Conservation (phyloP, 1,140 invertebrate genomes). For the Cotesia typhae region DNA sequence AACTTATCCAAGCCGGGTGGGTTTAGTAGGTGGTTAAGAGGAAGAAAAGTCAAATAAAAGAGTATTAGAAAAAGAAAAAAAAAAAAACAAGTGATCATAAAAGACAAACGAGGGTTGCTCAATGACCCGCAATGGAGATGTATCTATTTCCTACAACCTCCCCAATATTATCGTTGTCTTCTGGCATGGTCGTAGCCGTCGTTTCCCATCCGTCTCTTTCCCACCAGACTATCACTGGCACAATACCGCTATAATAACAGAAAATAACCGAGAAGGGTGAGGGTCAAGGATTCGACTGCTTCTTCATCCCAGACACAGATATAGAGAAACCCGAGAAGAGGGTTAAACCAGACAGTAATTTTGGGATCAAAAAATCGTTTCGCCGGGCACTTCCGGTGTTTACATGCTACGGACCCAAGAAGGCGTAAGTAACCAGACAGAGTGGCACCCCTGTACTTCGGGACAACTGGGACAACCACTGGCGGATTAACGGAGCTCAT, state of each 20-base stretch:
- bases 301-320: too few species aligned
- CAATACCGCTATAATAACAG: not conserved
- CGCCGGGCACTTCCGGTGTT: conserved; percentile 40
- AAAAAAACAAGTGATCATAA: conserved; percentile 11
- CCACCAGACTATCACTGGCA: not conserved
- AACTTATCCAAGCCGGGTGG: too few species aligned
- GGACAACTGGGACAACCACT: too few species aligned
- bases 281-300: conserved; percentile 17
- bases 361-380: conserved; percentile 46
- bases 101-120: conserved; percentile 35
- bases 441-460: too few species aligned
- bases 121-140: conserved; percentile 31
- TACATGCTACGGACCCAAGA: conserved; percentile 42
- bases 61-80: not conserved
- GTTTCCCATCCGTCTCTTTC: too few species aligned
- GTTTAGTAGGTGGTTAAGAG: too few species aligned
- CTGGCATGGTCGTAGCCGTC: too few species aligned
- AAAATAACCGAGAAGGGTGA: not conserved
- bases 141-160: conserved; percentile 19
- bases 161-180: not conserved
- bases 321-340: not conserved
- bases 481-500: conserved; percentile 48
- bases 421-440: conserved; percentile 46
- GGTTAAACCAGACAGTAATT: conserved; percentile 33
- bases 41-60: not conserved